Conservation (phyloP, 2,888 invertebrate genomes). For the Synanthedon vespiformis region DNA sequence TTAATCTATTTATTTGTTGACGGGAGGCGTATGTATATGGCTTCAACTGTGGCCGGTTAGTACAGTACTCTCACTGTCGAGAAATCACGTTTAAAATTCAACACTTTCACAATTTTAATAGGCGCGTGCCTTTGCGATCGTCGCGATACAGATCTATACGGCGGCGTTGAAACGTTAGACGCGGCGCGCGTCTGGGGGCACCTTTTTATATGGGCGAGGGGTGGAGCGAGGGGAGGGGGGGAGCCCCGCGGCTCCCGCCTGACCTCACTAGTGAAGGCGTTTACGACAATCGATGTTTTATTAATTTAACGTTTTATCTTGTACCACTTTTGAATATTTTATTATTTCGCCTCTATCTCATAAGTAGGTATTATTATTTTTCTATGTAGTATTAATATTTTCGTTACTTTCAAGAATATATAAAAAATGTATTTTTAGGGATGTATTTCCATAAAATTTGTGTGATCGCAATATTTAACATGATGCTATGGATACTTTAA, state of each 20-base stretch:
- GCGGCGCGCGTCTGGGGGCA: constrained; percentile 57
- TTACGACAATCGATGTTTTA: neutral
- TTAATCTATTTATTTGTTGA: constrained; percentile 17
- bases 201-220: constrained; percentile 37
- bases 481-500: no score
- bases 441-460: no score
- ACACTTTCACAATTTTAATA: constrained; percentile 61
- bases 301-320: neutral
- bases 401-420: no score
- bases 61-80: constrained; percentile 54
- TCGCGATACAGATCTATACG: constrained; percentile 37
- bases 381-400: no score
- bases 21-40: constrained; percentile 14
- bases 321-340: neutral
- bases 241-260: constrained; percentile 27
- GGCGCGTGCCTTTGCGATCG: constrained; percentile 43
- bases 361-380: no score
- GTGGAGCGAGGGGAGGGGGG: constrained; percentile 17
- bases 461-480: no score
- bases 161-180: constrained; percentile 48
- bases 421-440: no score
- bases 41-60: constrained; percentile 21
- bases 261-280: constrained; percentile 46
- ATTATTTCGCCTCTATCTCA: neutral
- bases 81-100: constrained; percentile 47